Evolutionary conservation across 2,113 vertebrate genomes (phyloP).

Genomic region (Leptocoma aspasia): DNA sequence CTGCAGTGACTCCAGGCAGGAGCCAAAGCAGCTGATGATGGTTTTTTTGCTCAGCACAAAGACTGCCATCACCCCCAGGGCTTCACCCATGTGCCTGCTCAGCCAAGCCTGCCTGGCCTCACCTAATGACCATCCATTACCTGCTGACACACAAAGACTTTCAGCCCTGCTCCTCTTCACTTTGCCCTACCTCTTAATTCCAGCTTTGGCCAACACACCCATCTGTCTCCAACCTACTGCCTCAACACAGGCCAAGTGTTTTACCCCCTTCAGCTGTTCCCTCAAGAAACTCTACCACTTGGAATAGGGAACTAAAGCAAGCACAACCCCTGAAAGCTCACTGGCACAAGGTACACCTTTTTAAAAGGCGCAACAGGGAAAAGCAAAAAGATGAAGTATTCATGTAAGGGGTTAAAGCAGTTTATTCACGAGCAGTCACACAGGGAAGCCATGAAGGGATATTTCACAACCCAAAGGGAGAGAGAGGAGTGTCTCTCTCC

Average conservation of each 20-base stretch:
- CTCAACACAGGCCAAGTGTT: not conserved
- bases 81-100: not conserved
- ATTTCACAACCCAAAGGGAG: not conserved
- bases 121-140: conserved; percentile 16
- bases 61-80: not conserved
- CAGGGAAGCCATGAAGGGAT: accelerated
- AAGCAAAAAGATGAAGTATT: not conserved
- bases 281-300: accelerated
- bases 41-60: not conserved
- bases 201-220: not conserved
- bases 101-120: not conserved
- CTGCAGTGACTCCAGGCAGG: not conserved
- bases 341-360: not conserved
- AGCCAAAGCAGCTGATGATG: not conserved
- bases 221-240: not conserved
- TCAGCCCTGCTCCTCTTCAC: not conserved
- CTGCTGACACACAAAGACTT: conserved; percentile 11
- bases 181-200: not conserved
- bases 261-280: not conserved
- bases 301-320: not conserved
- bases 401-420: not conserved
- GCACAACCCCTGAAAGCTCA: not conserved
- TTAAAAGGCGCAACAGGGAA: not conserved
- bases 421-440: not conserved
- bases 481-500: not conserved